These are phyloP conservation scores for Acanthornis magna DNA, from an alignment of 2,797 vertebrate genomes.

Conservation along the genomic window DNA sequence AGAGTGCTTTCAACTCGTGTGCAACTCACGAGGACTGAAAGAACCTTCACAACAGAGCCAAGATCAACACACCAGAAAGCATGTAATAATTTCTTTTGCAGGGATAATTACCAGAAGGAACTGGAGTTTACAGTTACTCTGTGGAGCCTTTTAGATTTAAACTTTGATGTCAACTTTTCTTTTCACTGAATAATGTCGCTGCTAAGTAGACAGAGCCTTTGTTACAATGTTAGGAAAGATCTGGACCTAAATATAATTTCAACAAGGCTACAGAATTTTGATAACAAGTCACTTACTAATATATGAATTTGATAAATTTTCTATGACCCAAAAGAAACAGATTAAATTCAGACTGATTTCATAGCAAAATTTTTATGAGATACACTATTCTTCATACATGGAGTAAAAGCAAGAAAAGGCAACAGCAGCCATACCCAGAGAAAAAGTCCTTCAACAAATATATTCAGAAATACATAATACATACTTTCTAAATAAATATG, in stretches of 20 bases:
- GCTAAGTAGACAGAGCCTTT: neutral
- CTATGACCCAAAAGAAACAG: neutral
- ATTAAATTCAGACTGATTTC: neutral
- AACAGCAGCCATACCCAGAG: neutral
- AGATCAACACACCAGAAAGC: neutral
- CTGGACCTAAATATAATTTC: neutral
- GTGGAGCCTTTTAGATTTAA: neutral
- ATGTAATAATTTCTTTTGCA: neutral
- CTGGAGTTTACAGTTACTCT: neutral
- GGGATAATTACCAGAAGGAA: neutral
- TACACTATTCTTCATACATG: neutral
- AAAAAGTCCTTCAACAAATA: neutral
- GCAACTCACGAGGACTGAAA: neutral
- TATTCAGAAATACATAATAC: too few relatives aligned
- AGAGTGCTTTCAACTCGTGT: fast-evolving
- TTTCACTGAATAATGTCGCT: neutral
- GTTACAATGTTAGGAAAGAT: neutral
- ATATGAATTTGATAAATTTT: neutral
- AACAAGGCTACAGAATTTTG: neutral
- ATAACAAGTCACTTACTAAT: neutral
- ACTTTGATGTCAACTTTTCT: neutral
- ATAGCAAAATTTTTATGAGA: neutral
- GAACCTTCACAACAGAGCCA: neutral
- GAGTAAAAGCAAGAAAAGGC: neutral
- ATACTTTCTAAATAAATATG: too few relatives aligned